Conservation (phyloP, 2,797 vertebrate genomes). For the Orientallactaga sibirica region DNA sequence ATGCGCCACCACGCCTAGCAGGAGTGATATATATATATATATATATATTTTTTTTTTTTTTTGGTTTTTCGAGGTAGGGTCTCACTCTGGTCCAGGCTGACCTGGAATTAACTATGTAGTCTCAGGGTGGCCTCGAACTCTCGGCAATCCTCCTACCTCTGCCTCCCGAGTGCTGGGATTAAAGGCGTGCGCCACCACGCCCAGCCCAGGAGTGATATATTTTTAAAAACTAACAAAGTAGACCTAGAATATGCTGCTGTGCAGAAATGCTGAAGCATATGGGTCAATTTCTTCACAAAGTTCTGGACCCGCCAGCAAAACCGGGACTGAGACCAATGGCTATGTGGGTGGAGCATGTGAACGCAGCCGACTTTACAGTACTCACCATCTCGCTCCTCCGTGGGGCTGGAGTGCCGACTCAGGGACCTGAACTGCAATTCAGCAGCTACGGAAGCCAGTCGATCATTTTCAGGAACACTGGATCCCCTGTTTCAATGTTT, state of each 20-base stretch:
- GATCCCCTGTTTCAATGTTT: conserved; percentile 90
- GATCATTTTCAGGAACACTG: conserved; percentile 97
- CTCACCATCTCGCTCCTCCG: conserved; percentile 97
- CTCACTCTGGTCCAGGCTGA: too few relatives aligned
- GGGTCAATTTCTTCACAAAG: background rate
- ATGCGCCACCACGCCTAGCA: too few relatives aligned
- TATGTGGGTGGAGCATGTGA: accelerated
- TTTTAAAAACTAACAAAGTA: background rate
- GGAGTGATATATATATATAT: background rate
- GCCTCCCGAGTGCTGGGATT: too few relatives aligned
- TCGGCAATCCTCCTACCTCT: too few relatives aligned
- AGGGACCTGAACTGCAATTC: conserved; percentile 97
- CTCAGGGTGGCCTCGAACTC: too few relatives aligned
- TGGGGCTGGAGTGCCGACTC: conserved; percentile 98
- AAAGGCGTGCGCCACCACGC: too few relatives aligned
- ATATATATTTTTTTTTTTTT: too few relatives aligned
- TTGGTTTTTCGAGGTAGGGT: too few relatives aligned
- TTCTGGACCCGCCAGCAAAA: too few relatives aligned
- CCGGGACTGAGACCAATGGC: accelerated
- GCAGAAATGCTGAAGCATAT: accelerated
- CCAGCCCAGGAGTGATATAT: background rate
- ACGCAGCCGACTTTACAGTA: background rate
- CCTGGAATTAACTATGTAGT: too few relatives aligned
- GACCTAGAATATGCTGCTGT: background rate
- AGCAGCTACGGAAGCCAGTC: conserved; percentile 95